Percentiles rank a stretch among this genome's conserved stretches.
phyloP scores from a whole-genome alignment of 2,113 vertebrate genomes.

The Vulpes lagopus region DNA sequence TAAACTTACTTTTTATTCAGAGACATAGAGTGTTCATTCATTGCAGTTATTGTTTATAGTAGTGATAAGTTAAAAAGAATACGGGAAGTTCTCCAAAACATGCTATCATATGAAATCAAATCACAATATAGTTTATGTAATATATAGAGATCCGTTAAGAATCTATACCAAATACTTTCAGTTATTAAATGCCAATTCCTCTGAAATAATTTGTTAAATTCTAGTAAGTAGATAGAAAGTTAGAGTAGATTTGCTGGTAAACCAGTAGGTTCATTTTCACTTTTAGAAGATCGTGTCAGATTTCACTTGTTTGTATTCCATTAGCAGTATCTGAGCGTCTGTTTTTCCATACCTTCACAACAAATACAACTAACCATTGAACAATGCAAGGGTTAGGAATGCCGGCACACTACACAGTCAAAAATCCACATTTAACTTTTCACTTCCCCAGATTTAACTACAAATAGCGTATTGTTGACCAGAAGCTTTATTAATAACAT shows the following conservation, averaged over 20 bases:
- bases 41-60: background rate
- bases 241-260: slow-evolving; percentile 12
- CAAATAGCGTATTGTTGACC: background rate
- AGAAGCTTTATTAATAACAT: background rate
- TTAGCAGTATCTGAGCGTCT: background rate
- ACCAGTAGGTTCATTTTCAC: background rate
- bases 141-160: background rate
- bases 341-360: background rate
- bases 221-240: slow-evolving; percentile 10
- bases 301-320: background rate
- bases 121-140: background rate
- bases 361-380: background rate
- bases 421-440: background rate
- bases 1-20: background rate
- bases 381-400: background rate
- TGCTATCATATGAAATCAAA: background rate
- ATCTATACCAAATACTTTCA: background rate
- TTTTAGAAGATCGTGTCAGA: slow-evolving; percentile 10
- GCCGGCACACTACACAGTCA: background rate
- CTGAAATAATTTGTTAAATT: slow-evolving; percentile 26
- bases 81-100: background rate
- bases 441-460: background rate
- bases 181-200: background rate
- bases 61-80: background rate
- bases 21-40: background rate